Percentiles rank a stretch among this genome's conserved stretches.
Conservation (phyloP, 2,888 invertebrate genomes). For the Hedya salicella region DNA sequence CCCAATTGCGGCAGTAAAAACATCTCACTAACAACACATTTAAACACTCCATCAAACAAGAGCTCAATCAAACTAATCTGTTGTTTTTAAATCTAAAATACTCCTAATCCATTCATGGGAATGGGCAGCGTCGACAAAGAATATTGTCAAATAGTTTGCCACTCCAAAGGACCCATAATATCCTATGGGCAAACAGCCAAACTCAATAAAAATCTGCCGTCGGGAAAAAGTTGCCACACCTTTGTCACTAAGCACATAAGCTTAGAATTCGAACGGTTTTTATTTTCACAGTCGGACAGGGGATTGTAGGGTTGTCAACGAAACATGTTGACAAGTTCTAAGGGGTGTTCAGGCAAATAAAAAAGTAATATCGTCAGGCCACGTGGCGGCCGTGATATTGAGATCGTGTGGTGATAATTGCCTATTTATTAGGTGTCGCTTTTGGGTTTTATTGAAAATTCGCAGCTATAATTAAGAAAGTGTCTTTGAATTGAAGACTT, state of each 20-base stretch:
- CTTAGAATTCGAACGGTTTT: conserved; percentile 9
- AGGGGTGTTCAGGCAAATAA: conserved; percentile 78
- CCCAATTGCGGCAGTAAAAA: no score
- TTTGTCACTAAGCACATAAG: conserved; percentile 35
- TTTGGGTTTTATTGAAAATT: conserved; percentile 36
- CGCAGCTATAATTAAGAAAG: background rate
- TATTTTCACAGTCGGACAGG: conserved; percentile 1
- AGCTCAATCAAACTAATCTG: conserved; percentile 40
- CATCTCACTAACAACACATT: background rate
- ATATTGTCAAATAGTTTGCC: conserved; percentile 68
- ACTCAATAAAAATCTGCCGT: conserved; percentile 47
- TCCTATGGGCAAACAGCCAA: conserved; percentile 72
- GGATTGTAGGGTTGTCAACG: conserved; percentile 53
- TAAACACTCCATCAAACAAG: conserved; percentile 18
- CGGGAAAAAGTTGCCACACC: background rate
- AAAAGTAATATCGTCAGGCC: conserved; percentile 78
- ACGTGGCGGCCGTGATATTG: conserved; percentile 74
- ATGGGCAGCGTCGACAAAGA: conserved; percentile 61
- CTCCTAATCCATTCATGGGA: conserved; percentile 73
- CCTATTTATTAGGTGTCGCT: conserved; percentile 69
- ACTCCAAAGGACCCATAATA: conserved; percentile 67
- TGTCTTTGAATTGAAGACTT: background rate
- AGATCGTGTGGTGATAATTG: conserved; percentile 80
- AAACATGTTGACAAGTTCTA: conserved; percentile 81
- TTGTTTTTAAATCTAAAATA: conserved; percentile 50